Base-by-base conservation (phyloP, 2,888 invertebrate genomes). In the Clostera curtula region DNA sequence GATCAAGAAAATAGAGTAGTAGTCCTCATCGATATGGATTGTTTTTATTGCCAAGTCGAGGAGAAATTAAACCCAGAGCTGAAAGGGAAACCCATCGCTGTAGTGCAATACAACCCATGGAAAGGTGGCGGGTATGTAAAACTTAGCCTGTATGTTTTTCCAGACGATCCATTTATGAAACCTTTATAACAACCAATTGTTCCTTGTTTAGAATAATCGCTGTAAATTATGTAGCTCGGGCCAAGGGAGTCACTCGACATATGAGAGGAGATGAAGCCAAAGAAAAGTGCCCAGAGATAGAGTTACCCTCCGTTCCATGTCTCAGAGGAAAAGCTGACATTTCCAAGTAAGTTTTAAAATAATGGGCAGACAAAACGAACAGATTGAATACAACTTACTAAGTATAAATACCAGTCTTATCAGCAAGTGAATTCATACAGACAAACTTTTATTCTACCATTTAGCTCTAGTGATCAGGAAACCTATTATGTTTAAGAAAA, bases 21-120 rank as follows among this genome's bases (percentile, higher is more conserved):
- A 10, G 90, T 93, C 19, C 85, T 99, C 25, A 91, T 99, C 25
- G 98, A 99, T 67, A 98, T 99, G 98, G 98, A 99, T 70, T 98
- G 98, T 76, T 99, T 99, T 77, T 99, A 97, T 72, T 98, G 98
- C 54, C 98, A 98, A 88, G 98, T 99, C 2, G 98, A 99, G 77
- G 94, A 95, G 58, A 91, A 95, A 64, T 75, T 94, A n/a, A 86
- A 93, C 59, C 96, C 97, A 0, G 82, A 87, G 33, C 82, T 94
- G 40, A 86, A 86, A 66, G 97, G 95, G 24, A 92, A 94, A 75
- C 98, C 98, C 1, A 89, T 97, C 35, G 98, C 96, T 27, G 98
- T 99, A 3, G 97, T 97, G 0, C 98, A 98, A 66, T 97, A 98
- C 60, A 97, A 96, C 65, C 89, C 90, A 2, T 97, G 94, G 92